phyloP scores from a whole-genome alignment of 1,140 invertebrate genomes.

The Cecropterus lyciades region DNA sequence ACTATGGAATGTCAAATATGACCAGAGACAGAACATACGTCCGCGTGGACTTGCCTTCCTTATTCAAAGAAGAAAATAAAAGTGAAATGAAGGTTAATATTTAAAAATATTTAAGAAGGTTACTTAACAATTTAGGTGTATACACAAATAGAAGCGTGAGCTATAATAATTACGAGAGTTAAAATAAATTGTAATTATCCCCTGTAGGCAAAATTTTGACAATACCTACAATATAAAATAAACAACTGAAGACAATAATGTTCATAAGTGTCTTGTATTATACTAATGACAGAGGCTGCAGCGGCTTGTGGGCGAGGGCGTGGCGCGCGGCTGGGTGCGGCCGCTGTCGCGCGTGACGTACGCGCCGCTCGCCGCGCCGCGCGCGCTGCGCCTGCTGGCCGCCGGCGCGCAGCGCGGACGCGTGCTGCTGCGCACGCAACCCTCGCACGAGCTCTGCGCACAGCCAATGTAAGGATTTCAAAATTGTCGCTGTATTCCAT shows the following conservation, averaged over 20 bases:
- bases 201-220: no score
- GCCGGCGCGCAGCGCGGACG: slow-evolving; percentile 5
- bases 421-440: neutral
- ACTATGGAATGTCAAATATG: slow-evolving; percentile 4
- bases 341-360: slow-evolving; percentile 55
- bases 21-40: neutral
- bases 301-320: slow-evolving; percentile 52
- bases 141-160: no score
- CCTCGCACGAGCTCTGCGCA: no score
- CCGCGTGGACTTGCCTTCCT: neutral
- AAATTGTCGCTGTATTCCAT: no score
- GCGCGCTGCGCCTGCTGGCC: slow-evolving; percentile 5
- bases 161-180: no score
- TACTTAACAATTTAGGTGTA: no score
- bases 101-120: neutral
- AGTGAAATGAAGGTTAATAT: slow-evolving; percentile 1
- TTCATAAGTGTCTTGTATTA: no score
- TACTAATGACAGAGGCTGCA: slow-evolving; percentile 49
- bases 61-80: slow-evolving; percentile 3
- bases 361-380: slow-evolving; percentile 39
- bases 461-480: no score
- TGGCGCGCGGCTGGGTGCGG: slow-evolving; percentile 55
- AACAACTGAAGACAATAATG: no score
- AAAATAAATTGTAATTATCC: no score
- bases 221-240: no score